Conservation (phyloP, 2,888 invertebrate species). For the Campaea margaritaria region DNA sequence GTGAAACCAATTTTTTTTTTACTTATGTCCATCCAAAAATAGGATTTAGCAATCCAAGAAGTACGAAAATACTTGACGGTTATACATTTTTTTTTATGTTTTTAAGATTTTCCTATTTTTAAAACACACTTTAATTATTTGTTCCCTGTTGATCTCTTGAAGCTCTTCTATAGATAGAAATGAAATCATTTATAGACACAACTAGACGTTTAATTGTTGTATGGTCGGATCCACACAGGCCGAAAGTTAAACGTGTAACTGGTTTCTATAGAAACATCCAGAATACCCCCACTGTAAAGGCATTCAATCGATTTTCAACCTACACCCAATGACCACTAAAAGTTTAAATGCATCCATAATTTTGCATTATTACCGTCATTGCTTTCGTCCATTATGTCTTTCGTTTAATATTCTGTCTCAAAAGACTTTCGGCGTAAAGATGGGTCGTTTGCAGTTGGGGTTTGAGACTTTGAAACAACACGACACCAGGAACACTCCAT, state of each 20-base stretch:
- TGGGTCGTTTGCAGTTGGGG: neutral
- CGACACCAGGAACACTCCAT: too few species aligned
- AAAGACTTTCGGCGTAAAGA: constrained; percentile 6
- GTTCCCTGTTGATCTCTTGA: too few species aligned
- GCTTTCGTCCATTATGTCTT: constrained; percentile 51
- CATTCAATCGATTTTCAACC: constrained; percentile 40
- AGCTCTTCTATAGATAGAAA: too few species aligned
- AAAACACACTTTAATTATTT: too few species aligned
- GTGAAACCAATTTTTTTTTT: constrained; percentile 60
- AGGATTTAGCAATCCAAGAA: too few species aligned
- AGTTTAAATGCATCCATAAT: constrained; percentile 60
- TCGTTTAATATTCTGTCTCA: constrained; percentile 30
- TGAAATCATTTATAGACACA: too few species aligned
- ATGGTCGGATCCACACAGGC: too few species aligned
- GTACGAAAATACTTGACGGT: too few species aligned
- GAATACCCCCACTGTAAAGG: constrained; percentile 20
- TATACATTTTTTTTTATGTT: neutral
- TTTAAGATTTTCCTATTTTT: too few species aligned
- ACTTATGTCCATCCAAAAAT: neutral
- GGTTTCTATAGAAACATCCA: neutral
- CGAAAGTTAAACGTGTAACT: too few species aligned
- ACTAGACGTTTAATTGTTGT: too few species aligned
- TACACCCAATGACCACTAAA: constrained; percentile 45
- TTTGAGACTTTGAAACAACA: too few species aligned
- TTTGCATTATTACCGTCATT: constrained; percentile 62